Evolutionary conservation across 2,113 vertebrate genomes (phyloP), one percentile per base, ranked within the genome.

Genomic region (Trematocara variabile): DNA sequence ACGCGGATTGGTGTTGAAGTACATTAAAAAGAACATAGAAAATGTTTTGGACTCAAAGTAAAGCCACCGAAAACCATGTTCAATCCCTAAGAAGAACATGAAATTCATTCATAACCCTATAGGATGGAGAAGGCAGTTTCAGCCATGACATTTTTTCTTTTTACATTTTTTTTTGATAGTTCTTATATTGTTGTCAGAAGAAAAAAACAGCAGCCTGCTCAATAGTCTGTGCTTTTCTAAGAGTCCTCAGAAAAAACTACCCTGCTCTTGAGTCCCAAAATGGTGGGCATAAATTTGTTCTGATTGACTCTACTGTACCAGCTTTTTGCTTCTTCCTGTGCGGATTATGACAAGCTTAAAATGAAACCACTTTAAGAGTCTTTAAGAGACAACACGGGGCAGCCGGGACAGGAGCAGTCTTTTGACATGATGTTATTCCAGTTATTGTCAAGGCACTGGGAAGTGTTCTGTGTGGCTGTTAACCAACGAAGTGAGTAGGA

Each of bases 1-100:
- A 34, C 65, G 3, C 65, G 87, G 91, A 92, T 93, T 91, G 91
- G 79, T 89, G 86, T 84, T 92, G 82, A 91, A 92, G 89, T 48
- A 68, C 84, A 79, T 93, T 94, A 92, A 92, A 93, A 87, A 91
- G 88, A 89, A 92, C 83, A 93, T 81, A 86, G 86, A 88, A 87
- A 91, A 87, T 41, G 68, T 85, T 90, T 88, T 89, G 86, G 87
- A 90, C 85, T 87, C 77, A 82, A 89, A 81, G 68, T 79, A 88
- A 93, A 94, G 88, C 89, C 85, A 84, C 46, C 8, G 6, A 90
- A 89, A 90, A 75, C 82, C 87, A 41, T 87, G 90, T 90, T 88
- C 63, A 83, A 81, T 85, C 79, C 68, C 39, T 81, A 82, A 89
- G 82, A 90, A 82, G 79, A 87, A 92, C 70, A 90, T 68, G 44